Evolutionary conservation across 30 jellyfish, hydroid and myxozoan species (phyloP), one percentile per base, ranked within the genome.

Genomic region (Aurelia aurita): DNA sequence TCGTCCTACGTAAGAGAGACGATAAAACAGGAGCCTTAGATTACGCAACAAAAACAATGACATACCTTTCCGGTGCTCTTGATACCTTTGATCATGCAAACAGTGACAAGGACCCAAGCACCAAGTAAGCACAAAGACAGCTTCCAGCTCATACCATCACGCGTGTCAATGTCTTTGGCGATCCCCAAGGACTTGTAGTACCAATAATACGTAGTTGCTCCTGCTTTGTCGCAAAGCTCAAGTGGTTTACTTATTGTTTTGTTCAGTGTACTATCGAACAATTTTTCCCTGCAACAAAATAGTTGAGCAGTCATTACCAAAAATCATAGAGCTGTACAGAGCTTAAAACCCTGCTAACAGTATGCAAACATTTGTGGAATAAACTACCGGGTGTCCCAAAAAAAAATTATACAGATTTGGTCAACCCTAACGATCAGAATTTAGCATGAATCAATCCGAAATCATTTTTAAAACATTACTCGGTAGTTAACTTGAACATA

Each of bases 1-100:
- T n/a, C n/a, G n/a, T n/a, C n/a, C n/a, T n/a, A n/a, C n/a, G n/a
- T n/a, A n/a, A n/a, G n/a, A n/a, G n/a, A n/a, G n/a, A n/a, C n/a
- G n/a, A n/a, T n/a, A n/a, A n/a, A n/a, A n/a, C n/a, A n/a, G n/a
- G 2, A 31, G 5, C 43, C 43, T 3, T 31, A 5, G 43, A 31
- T 31, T 31, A 5, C 5, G 43, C 43, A 31, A 31, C 43, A 31
- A 31, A 31, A 31, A 32, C 35, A 4, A 46, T 65, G 76, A 49
- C 64, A 4, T 85, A 91, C 98, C 96, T 91, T 91, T 31, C 98
- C 98, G 18, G 96, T 86, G 9, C 90, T 67, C 68, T 74, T 77
- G 75, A 91, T 86, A 43, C 98, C 98, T 63, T 91, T 91, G 72
- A 76, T 66, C 94, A 91, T 85, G 65, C 96, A 91, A 13, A 55